Conservation (phyloP, 1,140 invertebrate species). For the Archivesica marissinica region DNA sequence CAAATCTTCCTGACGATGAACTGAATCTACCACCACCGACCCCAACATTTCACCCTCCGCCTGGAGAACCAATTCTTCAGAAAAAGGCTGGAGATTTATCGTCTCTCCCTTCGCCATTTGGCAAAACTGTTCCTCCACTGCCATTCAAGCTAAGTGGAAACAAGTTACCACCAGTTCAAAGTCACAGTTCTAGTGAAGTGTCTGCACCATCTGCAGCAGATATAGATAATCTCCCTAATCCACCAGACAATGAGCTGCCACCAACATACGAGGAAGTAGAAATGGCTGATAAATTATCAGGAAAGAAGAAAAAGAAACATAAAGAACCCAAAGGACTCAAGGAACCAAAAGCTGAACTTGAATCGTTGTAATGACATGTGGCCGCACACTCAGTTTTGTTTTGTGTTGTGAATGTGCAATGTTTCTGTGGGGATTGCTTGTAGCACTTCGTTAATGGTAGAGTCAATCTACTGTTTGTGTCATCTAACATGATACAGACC, state of each 20-base stretch:
- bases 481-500: no score
- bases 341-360: conserved; percentile 43
- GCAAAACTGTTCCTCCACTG: conserved; percentile 58
- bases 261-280: conserved; percentile 63
- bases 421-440: no score
- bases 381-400: neutral
- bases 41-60: conserved; percentile 44
- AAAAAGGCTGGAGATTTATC: conserved; percentile 50
- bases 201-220: conserved; percentile 17
- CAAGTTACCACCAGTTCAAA: conserved; percentile 49
- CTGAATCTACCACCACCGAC: conserved; percentile 28
- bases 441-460: no score
- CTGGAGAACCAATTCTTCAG: conserved; percentile 60
- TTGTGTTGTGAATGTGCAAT: no score
- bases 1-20: conserved; percentile 17
- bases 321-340: conserved; percentile 35
- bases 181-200: no score
- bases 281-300: conserved; percentile 60
- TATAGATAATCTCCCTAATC: conserved; percentile 62
- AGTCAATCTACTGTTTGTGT: no score
- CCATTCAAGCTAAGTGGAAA: conserved; percentile 52
- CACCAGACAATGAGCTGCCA: conserved; percentile 56
- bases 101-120: conserved; percentile 30
- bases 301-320: conserved; percentile 55
- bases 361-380: conserved; percentile 51